Evolutionary conservation across 1,140 invertebrate genomes (phyloP).

Genomic region (Agrypnia vestita): DNA sequence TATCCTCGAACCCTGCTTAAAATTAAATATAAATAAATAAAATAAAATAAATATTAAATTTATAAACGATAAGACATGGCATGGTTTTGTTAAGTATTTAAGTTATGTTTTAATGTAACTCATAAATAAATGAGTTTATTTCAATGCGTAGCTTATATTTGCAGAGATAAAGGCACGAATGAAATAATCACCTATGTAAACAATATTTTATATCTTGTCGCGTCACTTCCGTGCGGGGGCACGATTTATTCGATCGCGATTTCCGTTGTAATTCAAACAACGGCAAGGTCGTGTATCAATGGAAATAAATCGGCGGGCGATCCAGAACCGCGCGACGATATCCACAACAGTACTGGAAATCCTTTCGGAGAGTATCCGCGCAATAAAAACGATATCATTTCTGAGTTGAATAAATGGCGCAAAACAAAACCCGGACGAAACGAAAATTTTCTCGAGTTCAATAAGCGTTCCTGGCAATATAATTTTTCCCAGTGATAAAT

Average conservation of each 20-base stretch:
- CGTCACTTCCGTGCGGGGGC: not conserved
- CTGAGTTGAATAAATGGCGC: not conserved
- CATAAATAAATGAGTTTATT: not conserved
- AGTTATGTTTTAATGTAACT: not conserved
- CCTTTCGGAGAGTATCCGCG: not conserved
- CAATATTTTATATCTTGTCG: not conserved
- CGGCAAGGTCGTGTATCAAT: not conserved
- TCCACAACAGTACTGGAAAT: not conserved
- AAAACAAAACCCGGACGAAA: not conserved
- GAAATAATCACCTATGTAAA: not conserved
- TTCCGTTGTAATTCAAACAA: not conserved
- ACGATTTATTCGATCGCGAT: not conserved
- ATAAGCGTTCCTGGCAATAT: no score
- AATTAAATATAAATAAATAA: no score
- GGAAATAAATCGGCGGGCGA: not conserved
- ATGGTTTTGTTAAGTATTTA: no score
- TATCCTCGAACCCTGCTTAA: no score
- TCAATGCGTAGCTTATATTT: no score
- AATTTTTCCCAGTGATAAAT: no score
- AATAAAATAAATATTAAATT: no score
- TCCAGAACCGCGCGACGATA: not conserved
- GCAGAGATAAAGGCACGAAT: not conserved
- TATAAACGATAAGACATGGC: no score
- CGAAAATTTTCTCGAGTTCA: not conserved
- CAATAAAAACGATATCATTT: not conserved